Base-by-base conservation (phyloP, 2,113 vertebrate genomes). In the Eleginops maclovinus region DNA sequence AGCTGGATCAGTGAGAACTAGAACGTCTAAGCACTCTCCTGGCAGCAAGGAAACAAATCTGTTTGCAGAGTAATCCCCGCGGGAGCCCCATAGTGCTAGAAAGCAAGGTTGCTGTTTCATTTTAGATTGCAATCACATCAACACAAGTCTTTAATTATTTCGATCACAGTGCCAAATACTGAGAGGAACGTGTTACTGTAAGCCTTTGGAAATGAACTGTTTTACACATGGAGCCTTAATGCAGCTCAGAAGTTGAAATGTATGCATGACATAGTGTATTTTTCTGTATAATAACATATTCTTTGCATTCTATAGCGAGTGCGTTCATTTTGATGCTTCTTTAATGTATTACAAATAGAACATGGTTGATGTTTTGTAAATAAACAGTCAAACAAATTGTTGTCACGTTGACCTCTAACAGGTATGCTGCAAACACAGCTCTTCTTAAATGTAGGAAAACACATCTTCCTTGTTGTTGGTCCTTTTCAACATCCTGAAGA, bases 131-230 rank as follows among this genome's bases (percentile, higher is more conserved):
- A 56, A 36, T 68, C 55, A 74, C 51, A 72, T 64, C 44, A 70
- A 78, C 70, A 78, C 64, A 78, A 22, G 58, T 78, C 63, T 72
- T 78, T 60, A 73, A 82, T 76, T 66, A 79, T 87, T 82, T 74
- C 76, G 56, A 72, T 49, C 46, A 54, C 44, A 61, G 26, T 77
- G 14, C 13, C 22, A 50, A 13, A 71, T 77, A 77, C 53, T 24
- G 12, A 50, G 49, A 56, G 22, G 15, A 50, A 19, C 53, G 47
- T 51, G 16, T 9, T 55, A 47, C 40, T 80, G 7, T 59, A 56
- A 70, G 53, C 14, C 61, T 72, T 53, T 50, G 19, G 24, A 22
- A 54, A 43, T 63, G 46, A 65, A 24, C 24, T 12, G 3, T 9
- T 62, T 59, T 47, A 2, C 36, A 59, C 46, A 14, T 51, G 47